Conservation (phyloP, 2,888 invertebrate species). For the Eilema sororculum region DNA sequence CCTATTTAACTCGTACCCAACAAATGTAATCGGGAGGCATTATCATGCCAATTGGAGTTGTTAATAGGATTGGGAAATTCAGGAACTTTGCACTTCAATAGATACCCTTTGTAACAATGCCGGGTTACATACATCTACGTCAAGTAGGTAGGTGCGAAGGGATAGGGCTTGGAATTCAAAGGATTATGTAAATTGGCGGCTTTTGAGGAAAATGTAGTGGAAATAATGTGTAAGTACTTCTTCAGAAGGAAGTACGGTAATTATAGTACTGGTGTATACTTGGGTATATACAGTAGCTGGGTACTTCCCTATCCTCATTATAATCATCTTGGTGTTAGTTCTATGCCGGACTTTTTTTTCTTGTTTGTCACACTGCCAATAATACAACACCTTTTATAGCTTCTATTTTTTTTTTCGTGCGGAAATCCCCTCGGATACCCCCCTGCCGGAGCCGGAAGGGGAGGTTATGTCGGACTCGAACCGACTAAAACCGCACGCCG, state of each 20-base stretch:
- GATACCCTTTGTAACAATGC: constrained; percentile 14
- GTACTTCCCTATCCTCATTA: too few species aligned
- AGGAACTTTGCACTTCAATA: constrained; percentile 10
- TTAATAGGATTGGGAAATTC: constrained; percentile 13
- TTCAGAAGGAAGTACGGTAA: neutral
- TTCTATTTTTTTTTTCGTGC: too few species aligned
- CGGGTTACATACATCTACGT: neutral
- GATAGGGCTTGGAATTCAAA: constrained; percentile 7
- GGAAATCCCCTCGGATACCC: too few species aligned
- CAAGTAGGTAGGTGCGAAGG: neutral
- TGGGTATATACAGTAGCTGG: too few species aligned
- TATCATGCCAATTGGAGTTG: constrained; percentile 13
- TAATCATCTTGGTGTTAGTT: too few species aligned
- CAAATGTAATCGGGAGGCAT: constrained; percentile 10
- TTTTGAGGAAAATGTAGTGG: neutral
- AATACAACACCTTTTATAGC: too few species aligned
- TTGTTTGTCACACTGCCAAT: too few species aligned
- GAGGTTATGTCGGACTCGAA: too few species aligned
- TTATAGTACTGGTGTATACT: too few species aligned
- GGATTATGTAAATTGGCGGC: constrained; percentile 1
- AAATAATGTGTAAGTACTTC: neutral
- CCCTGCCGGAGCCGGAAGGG: too few species aligned
- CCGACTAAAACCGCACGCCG: too few species aligned
- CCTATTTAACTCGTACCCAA: neutral
- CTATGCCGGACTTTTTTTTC: too few species aligned